Base-by-base conservation (phyloP, 1,140 invertebrate species). In the Drosophila cardini region DNA sequence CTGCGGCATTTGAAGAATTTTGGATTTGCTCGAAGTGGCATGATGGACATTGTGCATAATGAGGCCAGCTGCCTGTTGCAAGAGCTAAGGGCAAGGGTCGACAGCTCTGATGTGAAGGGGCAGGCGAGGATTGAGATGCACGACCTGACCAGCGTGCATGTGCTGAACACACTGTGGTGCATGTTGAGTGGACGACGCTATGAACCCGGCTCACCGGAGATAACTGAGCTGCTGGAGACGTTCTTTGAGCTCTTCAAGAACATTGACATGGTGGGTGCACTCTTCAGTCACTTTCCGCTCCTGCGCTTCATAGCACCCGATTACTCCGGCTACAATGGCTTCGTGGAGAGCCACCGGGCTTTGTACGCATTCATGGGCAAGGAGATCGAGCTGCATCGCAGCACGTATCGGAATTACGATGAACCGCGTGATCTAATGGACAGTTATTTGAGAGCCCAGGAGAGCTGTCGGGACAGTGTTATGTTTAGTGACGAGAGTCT, bases 141-240 rank as follows among this genome's bases (percentile, higher is more conserved):
- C 36, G 94, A 95, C 63, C 93, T 95, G 32, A 96, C 96, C 76
- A 95, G 94, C 34, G 94, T 96, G 0, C 95, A 96, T 63, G 95
- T 97, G 32, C 91, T 98, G 9, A 98, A 98, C 78, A 96, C 96
- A 0, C 92, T 98, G 0, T 98, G 97, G 96, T 95, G 93, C 56
- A 97, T 98, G 95, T 94, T 98, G 92, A 96, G 97, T 58, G 96
- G 97, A 1, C 94, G 93, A 11, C 93, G 95, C 48, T 96, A 95
- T 58, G 93, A 94, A 58, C 92, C 93, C 1, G 94, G 95, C 18
- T 95, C 96, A 52, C 93, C 94, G 30, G 94, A 96, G 78, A 92
- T 97, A 58, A 94, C 94, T 38, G 91, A 94, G 16, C 91, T 97
- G 0, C 95, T 97, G 92, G 92, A 92, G 46, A 94, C 96, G 11